phyloP scores from a whole-genome alignment of 2,113 vertebrate species.

The Oryzias woworae region DNA sequence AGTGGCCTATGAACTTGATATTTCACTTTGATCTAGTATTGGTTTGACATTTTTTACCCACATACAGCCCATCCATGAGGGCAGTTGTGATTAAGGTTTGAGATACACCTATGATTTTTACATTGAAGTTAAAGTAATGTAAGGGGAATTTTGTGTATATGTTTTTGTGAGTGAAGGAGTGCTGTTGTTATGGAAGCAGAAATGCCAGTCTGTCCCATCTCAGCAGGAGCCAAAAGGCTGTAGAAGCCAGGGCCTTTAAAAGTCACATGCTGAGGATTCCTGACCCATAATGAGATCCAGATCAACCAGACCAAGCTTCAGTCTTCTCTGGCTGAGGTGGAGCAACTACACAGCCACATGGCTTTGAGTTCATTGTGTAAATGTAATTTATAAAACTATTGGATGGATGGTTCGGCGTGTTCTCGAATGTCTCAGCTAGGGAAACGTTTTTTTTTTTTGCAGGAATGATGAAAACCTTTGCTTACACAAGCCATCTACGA shows the following conservation, averaged over 20 bases:
- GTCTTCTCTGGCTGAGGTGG: conserved; percentile 47
- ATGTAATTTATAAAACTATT: conserved; percentile 25
- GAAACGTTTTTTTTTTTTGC: conserved; percentile 5
- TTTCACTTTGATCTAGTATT: too few species aligned
- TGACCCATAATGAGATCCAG: conserved; percentile 63
- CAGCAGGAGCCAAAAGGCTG: conserved; percentile 49
- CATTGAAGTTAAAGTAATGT: conserved; percentile 1
- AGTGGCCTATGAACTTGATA: too few species aligned
- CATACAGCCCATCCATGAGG: too few species aligned
- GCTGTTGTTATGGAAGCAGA: conserved; percentile 33
- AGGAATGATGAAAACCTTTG: conserved; percentile 1
- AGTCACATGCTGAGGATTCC: conserved; percentile 65
- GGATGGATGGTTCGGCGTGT: conserved; percentile 8
- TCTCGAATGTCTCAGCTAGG: neutral
- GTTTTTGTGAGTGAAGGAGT: conserved; percentile 8
- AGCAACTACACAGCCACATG: conserved; percentile 17
- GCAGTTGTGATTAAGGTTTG: neutral
- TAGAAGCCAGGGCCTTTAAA: conserved; percentile 52
- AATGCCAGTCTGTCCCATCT: conserved; percentile 47
- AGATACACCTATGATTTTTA: conserved; percentile 4
- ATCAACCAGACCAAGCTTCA: conserved; percentile 48
- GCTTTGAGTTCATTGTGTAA: conserved; percentile 22
- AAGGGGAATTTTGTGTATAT: conserved; percentile 3
- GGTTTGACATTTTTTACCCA: too few species aligned
- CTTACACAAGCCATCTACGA: conserved; percentile 5